Conservation (phyloP, 2,113 vertebrate species). For the Muntiacus muntjak region DNA sequence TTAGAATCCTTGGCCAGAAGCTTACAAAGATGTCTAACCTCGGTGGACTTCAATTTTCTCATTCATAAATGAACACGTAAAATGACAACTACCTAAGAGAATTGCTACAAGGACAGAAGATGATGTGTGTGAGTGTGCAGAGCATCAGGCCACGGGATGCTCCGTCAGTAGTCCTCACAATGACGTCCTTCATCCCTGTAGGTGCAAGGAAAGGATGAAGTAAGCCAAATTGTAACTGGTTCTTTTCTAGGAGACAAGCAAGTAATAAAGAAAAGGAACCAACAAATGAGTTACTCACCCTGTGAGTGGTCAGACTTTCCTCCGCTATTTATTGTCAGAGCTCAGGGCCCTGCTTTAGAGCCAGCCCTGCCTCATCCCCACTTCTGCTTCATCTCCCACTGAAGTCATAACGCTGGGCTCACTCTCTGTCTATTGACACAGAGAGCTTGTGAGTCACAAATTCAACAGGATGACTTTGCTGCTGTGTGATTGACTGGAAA, state of each 20-base stretch:
- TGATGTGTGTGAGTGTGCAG: fast-evolving
- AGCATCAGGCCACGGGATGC: neutral
- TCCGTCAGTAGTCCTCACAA: neutral
- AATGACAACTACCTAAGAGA: neutral
- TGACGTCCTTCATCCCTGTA: neutral
- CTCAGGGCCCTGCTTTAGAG: neutral
- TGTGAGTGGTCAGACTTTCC: slow-evolving; percentile 23
- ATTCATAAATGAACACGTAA: neutral
- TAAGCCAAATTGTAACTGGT: neutral
- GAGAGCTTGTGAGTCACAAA: slow-evolving; percentile 75
- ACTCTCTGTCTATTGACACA: slow-evolving; percentile 65
- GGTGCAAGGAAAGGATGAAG: neutral
- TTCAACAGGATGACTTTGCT: slow-evolving; percentile 73
- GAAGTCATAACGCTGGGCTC: slow-evolving; percentile 68
- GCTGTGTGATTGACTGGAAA: slow-evolving; percentile 61
- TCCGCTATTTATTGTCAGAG: slow-evolving; percentile 30
- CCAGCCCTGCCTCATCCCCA: neutral
- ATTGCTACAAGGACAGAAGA: neutral
- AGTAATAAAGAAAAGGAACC: slow-evolving; percentile 14
- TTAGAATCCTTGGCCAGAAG: neutral
- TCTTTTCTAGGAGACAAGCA: neutral
- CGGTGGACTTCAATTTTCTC: neutral
- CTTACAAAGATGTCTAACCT: neutral
- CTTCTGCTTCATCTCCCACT: slow-evolving; percentile 53
- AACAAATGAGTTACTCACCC: neutral